Percentiles rank a stretch among this genome's conserved stretches.
phyloP scores from a whole-genome alignment of 2,888 invertebrate genomes.

The Catocala nupta region DNA sequence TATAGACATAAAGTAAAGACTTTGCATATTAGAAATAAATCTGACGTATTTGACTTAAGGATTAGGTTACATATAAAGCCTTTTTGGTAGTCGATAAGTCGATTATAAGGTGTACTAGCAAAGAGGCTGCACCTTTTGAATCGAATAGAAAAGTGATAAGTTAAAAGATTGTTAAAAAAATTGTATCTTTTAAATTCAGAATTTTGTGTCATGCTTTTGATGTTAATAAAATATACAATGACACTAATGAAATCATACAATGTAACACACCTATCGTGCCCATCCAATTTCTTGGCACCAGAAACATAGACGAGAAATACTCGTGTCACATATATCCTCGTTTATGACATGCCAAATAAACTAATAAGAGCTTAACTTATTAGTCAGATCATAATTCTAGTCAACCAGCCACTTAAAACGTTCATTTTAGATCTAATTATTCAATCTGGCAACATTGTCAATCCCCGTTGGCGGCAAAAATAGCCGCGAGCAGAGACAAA shows the following conservation, averaged over 20 bases:
- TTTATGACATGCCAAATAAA: slow-evolving; percentile 31
- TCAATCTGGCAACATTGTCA: slow-evolving; percentile 51
- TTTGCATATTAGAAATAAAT: no score
- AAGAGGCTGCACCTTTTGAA: no score
- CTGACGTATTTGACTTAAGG: no score
- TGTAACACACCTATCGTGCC: slow-evolving; percentile 11
- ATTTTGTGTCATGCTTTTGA: no score
- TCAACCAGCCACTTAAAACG: slow-evolving; percentile 43
- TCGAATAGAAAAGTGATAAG: no score
- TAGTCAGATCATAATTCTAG: slow-evolving; percentile 43
- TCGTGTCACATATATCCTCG: slow-evolving; percentile 26
- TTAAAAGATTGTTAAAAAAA: no score
- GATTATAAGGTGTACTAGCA: no score
- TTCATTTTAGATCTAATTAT: slow-evolving; percentile 38
- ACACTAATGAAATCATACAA: no score
- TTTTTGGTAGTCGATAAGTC: no score
- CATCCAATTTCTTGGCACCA: not conserved
- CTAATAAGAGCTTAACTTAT: slow-evolving; percentile 26
- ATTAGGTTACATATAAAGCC: no score
- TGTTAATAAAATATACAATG: not conserved
- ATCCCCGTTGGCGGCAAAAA: slow-evolving; percentile 33
- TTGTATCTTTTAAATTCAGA: no score
- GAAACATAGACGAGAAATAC: slow-evolving; percentile 20
- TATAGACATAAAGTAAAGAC: no score
- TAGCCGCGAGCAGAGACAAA: slow-evolving; percentile 44